Conservation (phyloP, 1,140 invertebrate species). For the Hydropsyche tenuis region DNA sequence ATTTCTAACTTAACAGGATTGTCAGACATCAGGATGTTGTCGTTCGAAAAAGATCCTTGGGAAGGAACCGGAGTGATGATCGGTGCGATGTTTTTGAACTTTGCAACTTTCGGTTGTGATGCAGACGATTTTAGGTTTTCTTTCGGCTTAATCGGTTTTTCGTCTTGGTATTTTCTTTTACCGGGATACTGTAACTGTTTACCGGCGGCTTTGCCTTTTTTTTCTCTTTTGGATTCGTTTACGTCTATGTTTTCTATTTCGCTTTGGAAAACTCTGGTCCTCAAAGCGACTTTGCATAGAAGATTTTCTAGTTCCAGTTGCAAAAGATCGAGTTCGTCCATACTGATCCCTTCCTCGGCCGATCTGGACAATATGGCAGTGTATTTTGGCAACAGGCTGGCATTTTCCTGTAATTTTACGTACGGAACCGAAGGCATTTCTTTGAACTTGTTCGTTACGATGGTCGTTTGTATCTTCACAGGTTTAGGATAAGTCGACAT, state of each 20-base stretch:
- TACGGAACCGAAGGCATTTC: constrained; percentile 51
- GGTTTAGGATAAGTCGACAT: constrained; percentile 60
- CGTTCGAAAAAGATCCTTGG: constrained; percentile 58
- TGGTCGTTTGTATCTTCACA: constrained; percentile 57
- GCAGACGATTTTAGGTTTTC: constrained; percentile 57
- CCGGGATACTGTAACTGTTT: constrained; percentile 64
- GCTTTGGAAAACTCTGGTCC: constrained; percentile 76
- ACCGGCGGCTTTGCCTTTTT: constrained; percentile 66
- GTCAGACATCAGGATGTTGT: constrained; percentile 59
- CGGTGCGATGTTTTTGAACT: constrained; percentile 62
- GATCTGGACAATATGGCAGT: constrained; percentile 57
- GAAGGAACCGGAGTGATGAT: constrained; percentile 53
- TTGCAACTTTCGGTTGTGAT: constrained; percentile 64
- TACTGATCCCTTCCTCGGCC: constrained; percentile 61
- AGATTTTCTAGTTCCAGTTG: constrained; percentile 89
- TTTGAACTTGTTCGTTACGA: constrained; percentile 33
- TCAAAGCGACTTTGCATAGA: constrained; percentile 79
- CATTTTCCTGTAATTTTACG: constrained; percentile 52
- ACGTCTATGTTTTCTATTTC: constrained; percentile 76
- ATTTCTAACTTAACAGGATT: constrained; percentile 71
- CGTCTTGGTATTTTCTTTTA: constrained; percentile 64
- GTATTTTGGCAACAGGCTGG: constrained; percentile 55
- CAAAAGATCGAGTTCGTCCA: constrained; percentile 84
- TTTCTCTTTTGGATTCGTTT: constrained; percentile 72
- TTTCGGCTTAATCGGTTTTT: constrained; percentile 63